These are phyloP conservation scores for Sitophilus oryzae DNA, from an alignment of 1,140 invertebrate species.

Conservation along the genomic window DNA sequence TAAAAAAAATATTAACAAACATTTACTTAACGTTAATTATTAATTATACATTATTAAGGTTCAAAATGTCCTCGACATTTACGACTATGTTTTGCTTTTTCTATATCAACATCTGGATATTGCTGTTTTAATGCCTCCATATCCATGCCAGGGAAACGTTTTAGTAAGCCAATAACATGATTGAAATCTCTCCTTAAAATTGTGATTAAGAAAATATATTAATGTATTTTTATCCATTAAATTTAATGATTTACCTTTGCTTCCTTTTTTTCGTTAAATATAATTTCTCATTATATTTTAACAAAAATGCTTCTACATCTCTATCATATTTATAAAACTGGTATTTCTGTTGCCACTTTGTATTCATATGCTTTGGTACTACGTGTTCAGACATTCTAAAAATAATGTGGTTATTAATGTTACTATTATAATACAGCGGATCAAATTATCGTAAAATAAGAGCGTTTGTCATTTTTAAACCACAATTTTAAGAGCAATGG, in stretches of 20 bases:
- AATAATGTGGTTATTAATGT: too few relatives aligned
- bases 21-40: too few relatives aligned
- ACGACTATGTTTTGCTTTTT: constrained; percentile 52
- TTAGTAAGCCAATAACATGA: constrained; percentile 62
- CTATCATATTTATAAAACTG: constrained; percentile 42
- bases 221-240: constrained; percentile 1
- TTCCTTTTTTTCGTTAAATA: constrained; percentile 52
- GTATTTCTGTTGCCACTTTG: constrained; percentile 53
- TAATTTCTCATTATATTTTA: constrained; percentile 60
- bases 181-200: constrained; percentile 54
- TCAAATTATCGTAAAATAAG: too few relatives aligned
- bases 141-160: constrained; percentile 71
- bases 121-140: constrained; percentile 61
- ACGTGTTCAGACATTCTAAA: constrained; percentile 48
- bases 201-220: constrained; percentile 7
- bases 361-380: constrained; percentile 55
- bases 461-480: too few relatives aligned
- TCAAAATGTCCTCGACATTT: constrained; percentile 57
- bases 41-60: constrained; percentile 40
- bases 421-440: neutral
- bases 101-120: constrained; percentile 72
- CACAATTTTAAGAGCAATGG: too few relatives aligned
- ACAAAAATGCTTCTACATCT: constrained; percentile 59
- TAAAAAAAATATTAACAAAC: too few relatives aligned
- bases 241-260: constrained; percentile 45